A percentile compares a stretch with the other conserved stretches of the same genome.
Conservation (phyloP, 2,113 vertebrate genomes). For the Cettia cetti region DNA sequence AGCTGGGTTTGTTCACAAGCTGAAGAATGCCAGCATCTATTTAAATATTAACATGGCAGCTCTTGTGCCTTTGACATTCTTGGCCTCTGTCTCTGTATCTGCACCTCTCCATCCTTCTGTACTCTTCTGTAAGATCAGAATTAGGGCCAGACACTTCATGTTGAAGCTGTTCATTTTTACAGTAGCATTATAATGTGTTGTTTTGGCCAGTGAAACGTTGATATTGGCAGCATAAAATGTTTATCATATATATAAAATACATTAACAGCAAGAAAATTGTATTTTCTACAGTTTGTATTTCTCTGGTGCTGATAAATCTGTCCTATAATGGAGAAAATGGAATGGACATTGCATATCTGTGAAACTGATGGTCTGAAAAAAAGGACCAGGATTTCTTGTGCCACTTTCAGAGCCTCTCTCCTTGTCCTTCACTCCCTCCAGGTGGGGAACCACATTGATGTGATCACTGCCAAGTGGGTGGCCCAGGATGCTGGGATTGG, state of each 20-base stretch:
- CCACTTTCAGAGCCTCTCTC: not conserved
- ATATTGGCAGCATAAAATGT: not conserved
- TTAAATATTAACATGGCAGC: not conserved
- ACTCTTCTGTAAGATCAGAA: not conserved
- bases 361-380: not conserved
- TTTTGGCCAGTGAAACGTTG: not conserved
- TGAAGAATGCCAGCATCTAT: not conserved
- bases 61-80: not conserved
- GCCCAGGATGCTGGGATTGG: slow-evolving; percentile 96
- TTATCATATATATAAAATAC: not conserved
- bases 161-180: not conserved
- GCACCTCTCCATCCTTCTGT: not conserved
- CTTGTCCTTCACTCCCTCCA: slow-evolving; percentile 9
- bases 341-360: not conserved
- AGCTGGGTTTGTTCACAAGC: not conserved
- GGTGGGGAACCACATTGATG: slow-evolving; percentile 98
- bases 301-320: not conserved
- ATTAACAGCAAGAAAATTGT: not conserved
- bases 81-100: not conserved
- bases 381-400: not conserved
- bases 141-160: not conserved
- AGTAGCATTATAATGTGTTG: not conserved
- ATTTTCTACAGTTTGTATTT: not conserved
- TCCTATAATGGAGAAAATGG: not conserved
- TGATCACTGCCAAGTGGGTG: slow-evolving; percentile 93